A percentile compares a stretch with the other conserved stretches of the same genome.
phyloP scores from a whole-genome alignment of 2,888 invertebrate species.

The Hipparchia semele region DNA sequence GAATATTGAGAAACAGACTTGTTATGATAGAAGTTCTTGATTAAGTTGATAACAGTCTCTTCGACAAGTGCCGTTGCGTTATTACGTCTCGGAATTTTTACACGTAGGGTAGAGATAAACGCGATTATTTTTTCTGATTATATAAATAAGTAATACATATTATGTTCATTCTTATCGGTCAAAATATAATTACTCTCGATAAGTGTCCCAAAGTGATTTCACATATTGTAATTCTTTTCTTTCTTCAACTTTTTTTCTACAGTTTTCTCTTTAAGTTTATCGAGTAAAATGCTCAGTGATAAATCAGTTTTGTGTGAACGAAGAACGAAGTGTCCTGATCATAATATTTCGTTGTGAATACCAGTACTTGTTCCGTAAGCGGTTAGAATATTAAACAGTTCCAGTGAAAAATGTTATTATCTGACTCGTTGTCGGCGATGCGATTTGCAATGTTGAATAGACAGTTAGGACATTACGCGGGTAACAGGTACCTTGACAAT shows the following conservation, averaged over 20 bases:
- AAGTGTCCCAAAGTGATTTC: not conserved
- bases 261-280: too few relatives aligned
- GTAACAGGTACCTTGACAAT: not conserved
- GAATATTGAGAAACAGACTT: slow-evolving; percentile 18
- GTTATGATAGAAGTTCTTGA: slow-evolving; percentile 23
- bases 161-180: not conserved
- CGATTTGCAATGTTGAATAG: not conserved
- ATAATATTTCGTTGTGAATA: not conserved
- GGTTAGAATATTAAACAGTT: slow-evolving; percentile 11
- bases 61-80: slow-evolving; percentile 1
- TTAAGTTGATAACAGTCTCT: slow-evolving; percentile 22
- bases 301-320: too few relatives aligned
- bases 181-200: not conserved
- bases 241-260: not conserved
- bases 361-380: too few relatives aligned
- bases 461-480: not conserved
- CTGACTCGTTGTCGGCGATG: not conserved
- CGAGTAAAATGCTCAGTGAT: too few relatives aligned
- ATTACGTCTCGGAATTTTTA: slow-evolving; percentile 8
- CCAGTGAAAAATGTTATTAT: slow-evolving; percentile 7
- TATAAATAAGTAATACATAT: not conserved
- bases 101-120: slow-evolving; percentile 7
- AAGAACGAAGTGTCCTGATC: not conserved
- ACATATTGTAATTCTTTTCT: not conserved
- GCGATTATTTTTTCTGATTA: slow-evolving; percentile 5